phyloP scores from a whole-genome alignment of 1,140 invertebrate genomes.

The Atta texana region DNA sequence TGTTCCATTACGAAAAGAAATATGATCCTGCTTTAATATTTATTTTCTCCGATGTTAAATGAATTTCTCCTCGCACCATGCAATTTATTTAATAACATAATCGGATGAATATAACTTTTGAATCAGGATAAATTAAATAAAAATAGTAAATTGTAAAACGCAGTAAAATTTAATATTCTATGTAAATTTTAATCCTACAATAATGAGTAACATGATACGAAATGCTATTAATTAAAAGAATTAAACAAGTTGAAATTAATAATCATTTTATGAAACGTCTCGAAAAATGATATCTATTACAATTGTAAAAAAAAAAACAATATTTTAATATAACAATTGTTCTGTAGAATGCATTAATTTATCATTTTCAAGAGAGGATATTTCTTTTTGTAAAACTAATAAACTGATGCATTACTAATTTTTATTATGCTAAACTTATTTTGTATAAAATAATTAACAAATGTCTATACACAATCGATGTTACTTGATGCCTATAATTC shows the following conservation, averaged over 20 bases:
- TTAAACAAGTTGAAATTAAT: constrained; percentile 60
- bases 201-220: constrained; percentile 53
- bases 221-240: constrained; percentile 59
- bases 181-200: constrained; percentile 38
- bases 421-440: neutral
- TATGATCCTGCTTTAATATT: constrained; percentile 59
- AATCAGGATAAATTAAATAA: constrained; percentile 48
- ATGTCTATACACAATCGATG: neutral
- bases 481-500: neutral
- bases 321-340: constrained; percentile 35
- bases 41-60: constrained; percentile 55
- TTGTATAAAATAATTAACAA: neutral
- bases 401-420: neutral
- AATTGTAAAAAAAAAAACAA: constrained; percentile 19
- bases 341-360: constrained; percentile 10
- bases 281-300: constrained; percentile 28
- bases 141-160: constrained; percentile 56
- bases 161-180: constrained; percentile 60
- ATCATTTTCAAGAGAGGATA: neutral
- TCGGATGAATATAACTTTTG: constrained; percentile 41
- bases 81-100: constrained; percentile 62
- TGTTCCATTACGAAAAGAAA: constrained; percentile 60
- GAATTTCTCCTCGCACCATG: constrained; percentile 41
- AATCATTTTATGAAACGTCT: constrained; percentile 52
- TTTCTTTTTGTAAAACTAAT: neutral